Conservation (phyloP, 2,888 invertebrate genomes). For the Euplagia quadripunctaria region DNA sequence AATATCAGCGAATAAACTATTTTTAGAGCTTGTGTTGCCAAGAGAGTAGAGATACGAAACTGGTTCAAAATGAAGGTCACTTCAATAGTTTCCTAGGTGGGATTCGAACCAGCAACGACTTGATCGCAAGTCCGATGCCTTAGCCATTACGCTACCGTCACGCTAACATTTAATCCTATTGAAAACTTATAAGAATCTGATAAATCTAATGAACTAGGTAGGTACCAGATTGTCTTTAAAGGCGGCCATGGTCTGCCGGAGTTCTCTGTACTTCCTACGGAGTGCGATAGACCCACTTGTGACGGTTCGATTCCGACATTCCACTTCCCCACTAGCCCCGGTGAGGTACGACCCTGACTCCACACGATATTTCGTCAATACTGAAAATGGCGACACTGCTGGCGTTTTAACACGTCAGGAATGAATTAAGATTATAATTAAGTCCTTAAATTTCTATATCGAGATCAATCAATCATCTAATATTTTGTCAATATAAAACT, state of each 20-base stretch:
- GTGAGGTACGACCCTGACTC: too few species aligned
- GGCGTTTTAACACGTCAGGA: background rate
- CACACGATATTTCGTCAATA: background rate
- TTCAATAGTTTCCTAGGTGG: too few species aligned
- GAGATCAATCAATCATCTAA: background rate
- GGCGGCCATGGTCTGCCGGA: background rate
- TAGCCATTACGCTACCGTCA: too few species aligned
- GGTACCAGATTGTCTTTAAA: background rate
- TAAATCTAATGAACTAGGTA: background rate
- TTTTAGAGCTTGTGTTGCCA: background rate
- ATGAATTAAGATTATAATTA: background rate
- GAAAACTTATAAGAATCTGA: background rate
- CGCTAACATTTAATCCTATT: background rate
- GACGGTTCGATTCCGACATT: too few species aligned
- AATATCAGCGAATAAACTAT: background rate
- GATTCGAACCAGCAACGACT: too few species aligned
- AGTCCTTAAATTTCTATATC: background rate
- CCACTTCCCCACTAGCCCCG: too few species aligned
- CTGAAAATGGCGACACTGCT: background rate
- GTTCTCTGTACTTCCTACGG: background rate
- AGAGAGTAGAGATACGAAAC: background rate
- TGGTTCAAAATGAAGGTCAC: too few species aligned
- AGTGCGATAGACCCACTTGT: too few species aligned
- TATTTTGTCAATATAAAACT: background rate
- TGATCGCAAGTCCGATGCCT: too few species aligned